Evolutionary conservation across 2,797 vertebrate species (phyloP), one percentile per base, ranked within the genome.

Genomic region (Lepilemur septentrionalis): DNA sequence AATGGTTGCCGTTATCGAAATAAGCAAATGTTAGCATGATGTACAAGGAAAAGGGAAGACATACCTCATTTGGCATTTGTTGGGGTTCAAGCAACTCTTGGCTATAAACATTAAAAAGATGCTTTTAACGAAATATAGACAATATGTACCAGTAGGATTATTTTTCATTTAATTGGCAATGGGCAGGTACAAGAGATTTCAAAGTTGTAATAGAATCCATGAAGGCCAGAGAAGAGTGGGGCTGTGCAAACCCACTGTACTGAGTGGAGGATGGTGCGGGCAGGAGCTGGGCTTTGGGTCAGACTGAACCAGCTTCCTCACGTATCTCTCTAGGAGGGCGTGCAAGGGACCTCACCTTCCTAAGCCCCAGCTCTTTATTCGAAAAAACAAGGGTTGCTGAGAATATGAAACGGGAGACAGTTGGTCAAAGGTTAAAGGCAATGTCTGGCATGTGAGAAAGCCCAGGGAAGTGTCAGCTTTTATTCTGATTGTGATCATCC

Each of bases 401-500:
- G 50, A 59, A 11, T 30, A 30, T 12, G 15, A 59, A 35, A 48
- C 10, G 13, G 85, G 35, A 82, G 10, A 35, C 5, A 12, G 25
- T 20, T 75, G 85, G 14, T 52, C n/a, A 22, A 38, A 81, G 8
- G 18, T 38, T 17, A 38, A 76, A 25, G 7, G 59, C 11, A 55
- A 2, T 17, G 22, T 11, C 46, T 32, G 52, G 43, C 32, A 70
- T 28, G 15, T 4, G 17, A 46, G 70, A 43, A 6, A n/a, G 35
- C 52, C 3, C 67, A 76, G 82, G 52, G 23, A 38, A 50, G 11
- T 0, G 15, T 43, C 28, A 2, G 25, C 50, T 14, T 22, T n/a
- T 43, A 5, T 7, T 18, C 0, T 0, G 17, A 8, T 5, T 6
- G 18, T 38, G 25, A 22, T 1, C 5, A 2, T 22, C 13, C n/a